Evolutionary conservation across 2,797 vertebrate species (phyloP).

Genomic region (Acanthopagrus latus): DNA sequence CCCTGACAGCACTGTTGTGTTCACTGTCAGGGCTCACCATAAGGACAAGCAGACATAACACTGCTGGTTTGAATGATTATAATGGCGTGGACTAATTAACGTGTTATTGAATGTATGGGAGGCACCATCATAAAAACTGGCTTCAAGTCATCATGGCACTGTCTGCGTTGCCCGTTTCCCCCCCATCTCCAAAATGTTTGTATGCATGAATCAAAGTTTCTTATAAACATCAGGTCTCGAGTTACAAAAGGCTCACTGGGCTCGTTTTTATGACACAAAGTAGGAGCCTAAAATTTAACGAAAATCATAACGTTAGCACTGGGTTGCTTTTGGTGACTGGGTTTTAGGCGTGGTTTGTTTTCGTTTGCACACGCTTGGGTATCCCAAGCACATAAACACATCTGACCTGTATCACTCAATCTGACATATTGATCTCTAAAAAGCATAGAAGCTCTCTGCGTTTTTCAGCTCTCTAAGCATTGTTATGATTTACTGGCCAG

Average conservation of each 20-base stretch:
- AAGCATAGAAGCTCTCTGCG: constrained; percentile 44
- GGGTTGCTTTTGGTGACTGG: constrained; percentile 34
- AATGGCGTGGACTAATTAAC: too few species aligned
- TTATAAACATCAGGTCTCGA: constrained; percentile 4
- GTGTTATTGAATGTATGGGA: too few species aligned
- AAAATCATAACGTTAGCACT: constrained; percentile 24
- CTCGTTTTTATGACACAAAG: constrained; percentile 33
- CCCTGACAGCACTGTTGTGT: too few species aligned
- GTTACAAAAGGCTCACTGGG: constrained; percentile 38
- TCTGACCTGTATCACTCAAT: constrained; percentile 60
- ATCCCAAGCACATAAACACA: constrained; percentile 52
- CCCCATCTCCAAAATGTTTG: too few species aligned
- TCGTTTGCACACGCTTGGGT: constrained; percentile 52
- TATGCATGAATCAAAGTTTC: too few species aligned
- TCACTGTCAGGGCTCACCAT: too few species aligned
- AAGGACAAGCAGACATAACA: too few species aligned
- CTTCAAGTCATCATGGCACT: too few species aligned
- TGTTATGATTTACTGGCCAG: constrained; percentile 55
- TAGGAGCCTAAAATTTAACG: constrained; percentile 36
- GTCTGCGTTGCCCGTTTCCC: too few species aligned
- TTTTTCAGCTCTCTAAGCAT: constrained; percentile 43
- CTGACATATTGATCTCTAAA: constrained; percentile 60
- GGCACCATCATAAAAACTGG: too few species aligned
- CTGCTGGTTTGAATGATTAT: too few species aligned
- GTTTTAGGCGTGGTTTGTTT: constrained; percentile 52